Base-by-base conservation (phyloP, 2,797 vertebrate genomes). In the Melanotaenia boesemani region DNA sequence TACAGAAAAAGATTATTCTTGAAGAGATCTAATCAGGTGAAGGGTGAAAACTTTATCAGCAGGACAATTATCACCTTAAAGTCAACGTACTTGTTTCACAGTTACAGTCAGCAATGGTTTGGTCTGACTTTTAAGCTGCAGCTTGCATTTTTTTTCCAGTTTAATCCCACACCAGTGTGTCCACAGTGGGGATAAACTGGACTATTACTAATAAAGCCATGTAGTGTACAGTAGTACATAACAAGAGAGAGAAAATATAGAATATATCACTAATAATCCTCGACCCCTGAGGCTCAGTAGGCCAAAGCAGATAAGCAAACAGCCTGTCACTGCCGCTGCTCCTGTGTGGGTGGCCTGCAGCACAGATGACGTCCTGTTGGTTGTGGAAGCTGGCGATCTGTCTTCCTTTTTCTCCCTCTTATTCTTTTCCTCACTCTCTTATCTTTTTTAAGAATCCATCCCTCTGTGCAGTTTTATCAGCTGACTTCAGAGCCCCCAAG, bases 401-500 rank as follows among this genome's bases (percentile, higher is more conserved):
- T 87, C 82, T 74, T 65, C 55, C 39, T 46, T 67, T 67, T 74
- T 63, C 63, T 70, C 72, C 58, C 32, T 62, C 67, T 71, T 8
- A 58, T 58, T 69, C 39, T 56, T 65, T 41, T 64, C 50, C 30
- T 86, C 76, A 64, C 56, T 65, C 62, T 67, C 85, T 90, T 89
- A 88, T 92, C 88, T 72, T 81, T 84, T 79, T 74, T 11, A 54
- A 65, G 83, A 88, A 89, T 85, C 83, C 91, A 62, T 69, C 71
- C 76, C 48, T 68, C 55, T 11, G 70, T 83, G 85, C 80, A 76
- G 75, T 83, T 90, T 93, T 93, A 94, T 93, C 93, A 82, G 82
- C 65, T 41, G 63, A 74, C 80, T 86, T 92, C 86, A 86, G 88
- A 88, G 82, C 77, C 87, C 84, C 60, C 59, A 9, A 83, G 81